A percentile compares a stretch with the other conserved stretches of the same genome.
Evolutionary conservation across 2,113 vertebrate genomes (phyloP).

Genomic region (Rissa tridactyla): DNA sequence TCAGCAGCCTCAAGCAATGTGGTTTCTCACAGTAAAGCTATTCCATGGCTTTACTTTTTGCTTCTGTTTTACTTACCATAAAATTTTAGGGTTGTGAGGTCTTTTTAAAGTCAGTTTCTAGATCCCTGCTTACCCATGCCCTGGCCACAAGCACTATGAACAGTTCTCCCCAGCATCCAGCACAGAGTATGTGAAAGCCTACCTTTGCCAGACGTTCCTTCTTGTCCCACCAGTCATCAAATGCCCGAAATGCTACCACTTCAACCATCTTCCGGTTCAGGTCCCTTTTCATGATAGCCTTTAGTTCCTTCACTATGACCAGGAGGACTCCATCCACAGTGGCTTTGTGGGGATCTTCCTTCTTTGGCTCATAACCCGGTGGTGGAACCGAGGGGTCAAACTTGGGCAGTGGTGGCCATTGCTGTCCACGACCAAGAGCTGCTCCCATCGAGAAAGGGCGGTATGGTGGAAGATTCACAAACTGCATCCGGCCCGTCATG

Average conservation of each 20-base stretch:
- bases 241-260: conserved; percentile 95
- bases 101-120: neutral
- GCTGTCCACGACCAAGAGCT: conserved; percentile 79
- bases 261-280: conserved; percentile 99
- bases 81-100: neutral
- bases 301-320: conserved; percentile 97
- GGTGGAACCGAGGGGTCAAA: conserved; percentile 95
- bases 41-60: neutral
- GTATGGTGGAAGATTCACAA: conserved; percentile 84
- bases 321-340: conserved; percentile 93
- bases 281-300: conserved; percentile 98
- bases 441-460: conserved; percentile 79
- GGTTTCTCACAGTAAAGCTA: neutral
- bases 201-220: conserved; percentile 96
- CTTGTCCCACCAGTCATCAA: conserved; percentile 99
- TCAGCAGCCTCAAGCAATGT: neutral
- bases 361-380: conserved; percentile 89
- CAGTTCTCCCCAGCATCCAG: neutral
- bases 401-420: conserved; percentile 89
- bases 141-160: neutral
- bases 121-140: neutral
- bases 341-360: conserved; percentile 97
- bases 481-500: conserved; percentile 81
- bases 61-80: neutral
- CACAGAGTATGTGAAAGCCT: neutral